Percentiles rank a stretch among this genome's conserved stretches.
phyloP scores from a whole-genome alignment of 2,113 vertebrate genomes.

The Progne subis region DNA sequence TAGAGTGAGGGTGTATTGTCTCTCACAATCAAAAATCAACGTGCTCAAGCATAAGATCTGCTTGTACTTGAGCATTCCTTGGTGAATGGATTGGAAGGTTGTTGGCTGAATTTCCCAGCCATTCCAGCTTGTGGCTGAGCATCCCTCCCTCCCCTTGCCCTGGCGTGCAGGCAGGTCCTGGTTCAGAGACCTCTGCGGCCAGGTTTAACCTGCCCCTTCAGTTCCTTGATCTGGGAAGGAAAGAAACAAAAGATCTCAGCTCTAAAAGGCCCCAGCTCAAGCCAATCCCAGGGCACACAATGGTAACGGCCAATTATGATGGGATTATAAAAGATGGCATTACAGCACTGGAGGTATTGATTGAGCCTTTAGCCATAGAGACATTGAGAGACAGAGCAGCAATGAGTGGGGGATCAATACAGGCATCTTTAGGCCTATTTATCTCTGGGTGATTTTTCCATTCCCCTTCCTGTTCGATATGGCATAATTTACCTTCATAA shows the following conservation, averaged over 20 bases:
- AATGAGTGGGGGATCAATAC: slow-evolving; percentile 58
- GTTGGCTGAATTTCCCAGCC: background rate
- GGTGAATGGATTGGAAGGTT: background rate
- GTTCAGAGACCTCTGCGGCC: background rate
- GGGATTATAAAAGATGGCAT: slow-evolving; percentile 80
- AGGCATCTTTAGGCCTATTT: slow-evolving; percentile 74
- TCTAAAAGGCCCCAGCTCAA: background rate
- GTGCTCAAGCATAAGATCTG: background rate
- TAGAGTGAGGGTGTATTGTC: background rate
- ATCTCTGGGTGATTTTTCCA: slow-evolving; percentile 70
- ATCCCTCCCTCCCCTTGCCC: background rate
- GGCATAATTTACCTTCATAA: slow-evolving; percentile 77
- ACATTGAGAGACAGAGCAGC: slow-evolving; percentile 75
- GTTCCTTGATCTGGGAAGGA: background rate
- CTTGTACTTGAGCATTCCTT: background rate
- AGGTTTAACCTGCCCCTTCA: background rate
- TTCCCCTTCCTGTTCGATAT: slow-evolving; percentile 74
- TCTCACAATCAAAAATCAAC: background rate
- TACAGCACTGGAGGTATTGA: slow-evolving; percentile 80
- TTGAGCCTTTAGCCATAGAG: slow-evolving; percentile 81
- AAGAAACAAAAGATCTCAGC: background rate
- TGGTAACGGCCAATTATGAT: slow-evolving; percentile 81
- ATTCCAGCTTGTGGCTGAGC: background rate
- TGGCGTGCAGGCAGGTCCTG: background rate
- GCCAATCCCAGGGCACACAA: slow-evolving; percentile 62